These are phyloP conservation scores for Tyto alba DNA, from an alignment of 2,113 vertebrate genomes.

Conservation along the genomic window DNA sequence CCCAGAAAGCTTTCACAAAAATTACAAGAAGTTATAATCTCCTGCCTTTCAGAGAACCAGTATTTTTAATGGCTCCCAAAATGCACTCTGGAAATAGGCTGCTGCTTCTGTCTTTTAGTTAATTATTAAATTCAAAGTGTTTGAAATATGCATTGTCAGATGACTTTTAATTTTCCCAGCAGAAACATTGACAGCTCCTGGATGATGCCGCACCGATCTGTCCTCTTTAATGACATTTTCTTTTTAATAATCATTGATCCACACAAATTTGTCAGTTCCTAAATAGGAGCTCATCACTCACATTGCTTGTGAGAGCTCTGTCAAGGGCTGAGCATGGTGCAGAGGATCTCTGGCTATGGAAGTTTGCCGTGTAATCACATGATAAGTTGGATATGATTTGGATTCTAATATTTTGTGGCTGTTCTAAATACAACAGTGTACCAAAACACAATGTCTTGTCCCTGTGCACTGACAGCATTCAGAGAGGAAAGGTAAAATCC, in stretches of 20 bases:
- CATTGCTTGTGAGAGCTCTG: neutral
- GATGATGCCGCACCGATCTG: neutral
- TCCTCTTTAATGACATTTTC: conserved; percentile 26
- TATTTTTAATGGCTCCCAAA: neutral
- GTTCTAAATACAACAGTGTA: neutral
- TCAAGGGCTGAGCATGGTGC: neutral
- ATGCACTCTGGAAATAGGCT: neutral
- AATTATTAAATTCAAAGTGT: conserved; percentile 8
- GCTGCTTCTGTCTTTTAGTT: neutral
- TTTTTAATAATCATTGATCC: conserved; percentile 43
- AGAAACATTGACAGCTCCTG: conserved; percentile 7
- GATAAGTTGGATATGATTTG: neutral
- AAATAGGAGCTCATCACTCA: neutral
- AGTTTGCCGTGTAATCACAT: neutral
- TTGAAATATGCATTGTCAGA: neutral
- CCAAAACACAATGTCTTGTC: neutral
- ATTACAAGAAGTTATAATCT: neutral
- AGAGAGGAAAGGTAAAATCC: neutral
- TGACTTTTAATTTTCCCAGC: conserved; percentile 12
- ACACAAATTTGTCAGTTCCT: neutral
- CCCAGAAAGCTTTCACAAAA: neutral
- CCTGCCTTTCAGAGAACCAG: neutral
- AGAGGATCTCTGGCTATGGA: neutral
- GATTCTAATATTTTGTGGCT: conserved; percentile 7
- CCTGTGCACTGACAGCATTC: neutral